Evolutionary conservation across 2,888 invertebrate species (phyloP).

Genomic region (Aporophyla nigra): DNA sequence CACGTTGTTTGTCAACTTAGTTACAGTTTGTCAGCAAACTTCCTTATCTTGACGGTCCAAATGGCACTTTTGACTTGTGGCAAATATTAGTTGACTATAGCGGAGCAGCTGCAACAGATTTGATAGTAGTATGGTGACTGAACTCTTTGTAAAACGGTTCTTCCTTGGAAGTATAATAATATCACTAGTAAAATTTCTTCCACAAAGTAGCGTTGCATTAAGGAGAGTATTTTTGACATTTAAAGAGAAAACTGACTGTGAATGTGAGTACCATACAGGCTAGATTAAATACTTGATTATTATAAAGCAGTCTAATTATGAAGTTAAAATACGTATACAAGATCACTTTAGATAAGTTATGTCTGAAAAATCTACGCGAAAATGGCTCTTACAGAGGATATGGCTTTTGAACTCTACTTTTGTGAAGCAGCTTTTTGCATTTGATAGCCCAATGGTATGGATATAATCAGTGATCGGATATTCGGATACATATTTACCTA

Average conservation of each 20-base stretch:
- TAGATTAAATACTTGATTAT: too few relatives aligned
- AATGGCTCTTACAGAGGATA: background rate
- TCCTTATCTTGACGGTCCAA: slow-evolving; percentile 51
- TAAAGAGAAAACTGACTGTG: too few relatives aligned
- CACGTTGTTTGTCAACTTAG: slow-evolving; percentile 48
- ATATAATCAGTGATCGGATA: too few relatives aligned
- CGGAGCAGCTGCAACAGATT: background rate
- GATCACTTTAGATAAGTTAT: background rate
- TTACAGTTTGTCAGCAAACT: slow-evolving; percentile 37
- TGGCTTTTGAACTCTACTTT: background rate
- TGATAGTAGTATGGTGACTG: background rate
- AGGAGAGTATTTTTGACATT: too few relatives aligned
- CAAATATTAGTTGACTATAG: slow-evolving; percentile 25
- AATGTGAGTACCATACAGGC: too few relatives aligned
- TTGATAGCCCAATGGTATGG: too few relatives aligned
- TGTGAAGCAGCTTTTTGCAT: background rate
- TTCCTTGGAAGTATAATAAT: too few relatives aligned
- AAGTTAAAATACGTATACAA: background rate
- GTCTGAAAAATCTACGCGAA: background rate
- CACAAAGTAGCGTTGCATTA: too few relatives aligned
- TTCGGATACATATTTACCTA: too few relatives aligned
- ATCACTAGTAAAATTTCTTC: too few relatives aligned
- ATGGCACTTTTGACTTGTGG: slow-evolving; percentile 45
- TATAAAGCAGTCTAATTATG: too few relatives aligned
- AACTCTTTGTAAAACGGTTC: background rate